Percentiles rank a stretch among this genome's conserved stretches.
Evolutionary conservation across 2,113 vertebrate species (phyloP).

Genomic region (Lophochroa leadbeateri): DNA sequence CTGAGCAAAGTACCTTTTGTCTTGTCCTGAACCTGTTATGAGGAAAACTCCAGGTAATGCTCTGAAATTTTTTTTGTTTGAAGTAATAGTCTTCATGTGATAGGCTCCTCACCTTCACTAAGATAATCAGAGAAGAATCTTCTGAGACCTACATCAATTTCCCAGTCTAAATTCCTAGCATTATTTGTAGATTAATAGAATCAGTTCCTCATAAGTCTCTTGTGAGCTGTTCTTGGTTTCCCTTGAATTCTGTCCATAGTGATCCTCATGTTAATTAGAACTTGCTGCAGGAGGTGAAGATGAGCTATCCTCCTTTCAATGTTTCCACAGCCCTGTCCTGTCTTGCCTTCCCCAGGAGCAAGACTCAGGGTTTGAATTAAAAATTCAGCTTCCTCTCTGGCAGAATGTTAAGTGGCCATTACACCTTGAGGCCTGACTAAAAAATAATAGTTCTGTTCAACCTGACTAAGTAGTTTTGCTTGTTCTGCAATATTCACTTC

Average conservation of each 20-base stretch:
- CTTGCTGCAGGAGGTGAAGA: neutral
- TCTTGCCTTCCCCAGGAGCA: conserved; percentile 7
- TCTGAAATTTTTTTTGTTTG: neutral
- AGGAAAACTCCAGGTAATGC: neutral
- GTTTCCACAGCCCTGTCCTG: neutral
- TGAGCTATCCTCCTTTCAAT: neutral
- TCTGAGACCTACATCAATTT: neutral
- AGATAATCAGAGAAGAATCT: neutral
- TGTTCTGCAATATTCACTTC: neutral
- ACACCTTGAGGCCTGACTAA: neutral
- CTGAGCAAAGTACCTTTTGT: neutral
- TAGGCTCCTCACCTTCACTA: neutral
- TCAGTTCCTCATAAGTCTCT: neutral
- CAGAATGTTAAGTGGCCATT: neutral
- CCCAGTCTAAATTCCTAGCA: neutral
- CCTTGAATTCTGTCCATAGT: neutral
- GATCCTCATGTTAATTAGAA: neutral
- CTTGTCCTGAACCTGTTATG: neutral
- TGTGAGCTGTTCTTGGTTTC: neutral
- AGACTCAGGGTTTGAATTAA: neutral
- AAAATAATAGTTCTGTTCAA: neutral
- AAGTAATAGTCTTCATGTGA: neutral
- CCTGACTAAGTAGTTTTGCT: neutral
- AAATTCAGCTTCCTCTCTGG: neutral
- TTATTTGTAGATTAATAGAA: neutral